A percentile compares a stretch with the other conserved stretches of the same genome.
Conservation (phyloP, 2,888 invertebrate species). For the Trypoxylon attenuatum region DNA sequence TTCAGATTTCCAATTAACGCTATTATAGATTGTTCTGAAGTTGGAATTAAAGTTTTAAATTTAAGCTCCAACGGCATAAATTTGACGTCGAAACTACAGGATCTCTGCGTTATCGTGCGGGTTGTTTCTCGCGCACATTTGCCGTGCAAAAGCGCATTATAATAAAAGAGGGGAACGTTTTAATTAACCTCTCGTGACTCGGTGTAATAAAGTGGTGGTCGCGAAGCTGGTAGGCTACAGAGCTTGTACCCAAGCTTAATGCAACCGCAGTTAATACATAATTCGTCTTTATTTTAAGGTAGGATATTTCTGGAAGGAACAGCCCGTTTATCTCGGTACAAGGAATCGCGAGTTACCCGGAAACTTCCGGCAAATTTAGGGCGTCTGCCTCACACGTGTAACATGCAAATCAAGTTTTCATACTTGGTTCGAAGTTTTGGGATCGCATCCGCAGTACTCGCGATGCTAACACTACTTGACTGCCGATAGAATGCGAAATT, state of each 20-base stretch:
- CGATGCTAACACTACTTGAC: background rate
- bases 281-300: background rate
- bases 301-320: background rate
- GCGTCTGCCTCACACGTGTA: background rate
- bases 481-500: background rate
- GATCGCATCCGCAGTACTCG: background rate
- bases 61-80: too few relatives aligned
- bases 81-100: too few relatives aligned
- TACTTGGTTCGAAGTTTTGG: background rate
- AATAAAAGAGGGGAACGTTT: background rate
- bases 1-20: too few relatives aligned
- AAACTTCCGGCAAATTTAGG: background rate
- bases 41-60: too few relatives aligned
- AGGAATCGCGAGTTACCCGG: too few relatives aligned
- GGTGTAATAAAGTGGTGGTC: background rate
- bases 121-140: background rate
- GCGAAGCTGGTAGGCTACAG: background rate
- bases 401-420: conserved; percentile 1
- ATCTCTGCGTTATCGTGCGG: background rate
- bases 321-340: background rate
- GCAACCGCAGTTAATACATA: background rate
- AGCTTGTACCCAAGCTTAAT: background rate
- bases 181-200: background rate
- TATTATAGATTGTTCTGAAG: too few relatives aligned
- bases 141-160: background rate